phyloP scores from a whole-genome alignment of 2,113 vertebrate genomes.

The Petrocephalus zakoni region DNA sequence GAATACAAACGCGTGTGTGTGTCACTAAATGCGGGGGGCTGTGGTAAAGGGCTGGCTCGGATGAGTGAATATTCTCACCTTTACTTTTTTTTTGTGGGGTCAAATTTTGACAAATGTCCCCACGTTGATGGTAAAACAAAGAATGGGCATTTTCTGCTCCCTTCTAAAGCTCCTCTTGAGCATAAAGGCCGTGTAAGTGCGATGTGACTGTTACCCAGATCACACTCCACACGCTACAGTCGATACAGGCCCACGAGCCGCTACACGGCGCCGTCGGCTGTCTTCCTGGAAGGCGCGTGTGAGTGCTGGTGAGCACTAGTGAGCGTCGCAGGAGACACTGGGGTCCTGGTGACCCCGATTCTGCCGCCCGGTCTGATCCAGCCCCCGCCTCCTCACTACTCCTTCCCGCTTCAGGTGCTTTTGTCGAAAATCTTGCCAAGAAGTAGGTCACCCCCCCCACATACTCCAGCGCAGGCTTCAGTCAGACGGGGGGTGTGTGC shows the following conservation, averaged over 20 bases:
- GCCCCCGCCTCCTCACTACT: not conserved
- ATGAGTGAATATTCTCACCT: not conserved
- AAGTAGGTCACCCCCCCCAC: not conserved
- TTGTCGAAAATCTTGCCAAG: not conserved
- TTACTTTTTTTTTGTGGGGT: not conserved
- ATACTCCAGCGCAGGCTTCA: not conserved
- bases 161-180: not conserved
- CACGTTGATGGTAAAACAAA: too few species aligned
- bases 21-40: too few species aligned
- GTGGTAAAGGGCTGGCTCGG: too few species aligned
- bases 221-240: not conserved
- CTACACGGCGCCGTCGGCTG: not conserved
- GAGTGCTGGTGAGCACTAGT: too few species aligned
- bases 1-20: too few species aligned
- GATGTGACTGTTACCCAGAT: too few species aligned
- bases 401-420: slow-evolving; percentile 14
- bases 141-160: not conserved
- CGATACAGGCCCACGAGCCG: too few species aligned
- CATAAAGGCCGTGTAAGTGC: not conserved
- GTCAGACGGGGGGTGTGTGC: not conserved
- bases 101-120: not conserved
- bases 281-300: not conserved
- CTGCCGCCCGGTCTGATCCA: not conserved
- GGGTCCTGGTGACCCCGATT: too few species aligned
- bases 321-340: not conserved